Evolutionary conservation across 2,888 invertebrate species (phyloP).

Genomic region (Drosophila helvetica): DNA sequence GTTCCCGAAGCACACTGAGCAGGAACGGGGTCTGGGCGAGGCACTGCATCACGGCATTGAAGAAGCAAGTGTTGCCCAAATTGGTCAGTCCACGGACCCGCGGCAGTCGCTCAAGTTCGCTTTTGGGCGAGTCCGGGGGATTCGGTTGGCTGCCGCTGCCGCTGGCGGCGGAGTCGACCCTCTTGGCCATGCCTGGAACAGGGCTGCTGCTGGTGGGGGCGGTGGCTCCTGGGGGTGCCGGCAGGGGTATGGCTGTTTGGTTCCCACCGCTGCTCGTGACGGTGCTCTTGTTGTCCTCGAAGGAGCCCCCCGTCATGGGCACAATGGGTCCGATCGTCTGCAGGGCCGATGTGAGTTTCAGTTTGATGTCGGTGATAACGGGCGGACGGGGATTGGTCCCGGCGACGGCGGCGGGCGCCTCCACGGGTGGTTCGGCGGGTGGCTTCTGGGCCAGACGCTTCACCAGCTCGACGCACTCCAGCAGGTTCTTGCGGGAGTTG

Average conservation of each 20-base stretch:
- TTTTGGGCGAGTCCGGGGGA: background rate
- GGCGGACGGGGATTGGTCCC: constrained; percentile 25
- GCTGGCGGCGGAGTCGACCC: constrained; percentile 46
- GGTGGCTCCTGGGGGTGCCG: constrained; percentile 30
- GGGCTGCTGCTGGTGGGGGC: background rate
- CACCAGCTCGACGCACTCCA: constrained; percentile 90
- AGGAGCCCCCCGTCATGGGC: constrained; percentile 43
- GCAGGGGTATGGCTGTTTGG: constrained; percentile 48
- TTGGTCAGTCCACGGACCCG: constrained; percentile 92
- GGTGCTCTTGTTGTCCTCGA: constrained; percentile 1
- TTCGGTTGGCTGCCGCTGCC: background rate
- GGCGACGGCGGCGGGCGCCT: background rate
- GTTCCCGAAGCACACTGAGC: constrained; percentile 88
- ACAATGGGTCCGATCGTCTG: constrained; percentile 69
- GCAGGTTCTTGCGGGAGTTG: constrained; percentile 87
- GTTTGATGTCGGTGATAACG: constrained; percentile 70
- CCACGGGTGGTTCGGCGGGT: constrained; percentile 36
- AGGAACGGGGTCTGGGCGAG: constrained; percentile 93
- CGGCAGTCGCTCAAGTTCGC: constrained; percentile 82
- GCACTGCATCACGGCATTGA: constrained; percentile 98
- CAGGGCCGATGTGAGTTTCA: constrained; percentile 69
- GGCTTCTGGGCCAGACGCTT: constrained; percentile 85
- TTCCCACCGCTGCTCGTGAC: background rate
- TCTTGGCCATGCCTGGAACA: constrained; percentile 81
- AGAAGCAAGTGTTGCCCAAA: constrained; percentile 98